These are phyloP conservation scores for Dromius quadrimaculatus DNA, from an alignment of 2,888 invertebrate species.

Conservation along the genomic window DNA sequence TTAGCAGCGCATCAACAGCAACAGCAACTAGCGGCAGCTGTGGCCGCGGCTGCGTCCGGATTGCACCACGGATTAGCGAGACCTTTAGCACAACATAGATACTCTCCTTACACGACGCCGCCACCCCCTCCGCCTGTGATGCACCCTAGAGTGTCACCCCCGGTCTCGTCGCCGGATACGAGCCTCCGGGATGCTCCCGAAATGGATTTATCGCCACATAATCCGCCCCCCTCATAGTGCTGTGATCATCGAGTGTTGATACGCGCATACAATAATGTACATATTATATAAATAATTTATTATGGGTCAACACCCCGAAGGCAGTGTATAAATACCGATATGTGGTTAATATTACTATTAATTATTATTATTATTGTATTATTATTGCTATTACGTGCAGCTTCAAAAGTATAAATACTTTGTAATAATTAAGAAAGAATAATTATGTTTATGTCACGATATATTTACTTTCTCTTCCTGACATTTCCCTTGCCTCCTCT, in stretches of 20 bases:
- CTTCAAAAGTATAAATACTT: conserved; percentile 54
- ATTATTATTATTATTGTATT: conserved; percentile 51
- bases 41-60: conserved; percentile 67
- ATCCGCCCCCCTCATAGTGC: conserved; percentile 57
- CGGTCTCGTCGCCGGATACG: conserved; percentile 73
- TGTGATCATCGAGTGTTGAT: conserved; percentile 35
- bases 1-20: conserved; percentile 74
- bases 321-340: conserved; percentile 46
- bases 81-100: conserved; percentile 70
- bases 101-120: conserved; percentile 72
- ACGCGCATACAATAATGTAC: conserved; percentile 48
- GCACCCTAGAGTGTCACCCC: conserved; percentile 63
- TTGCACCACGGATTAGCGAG: conserved; percentile 70
- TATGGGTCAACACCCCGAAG: conserved; percentile 20
- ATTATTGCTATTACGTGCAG: conserved; percentile 54
- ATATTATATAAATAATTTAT: conserved; percentile 50
- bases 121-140: conserved; percentile 63
- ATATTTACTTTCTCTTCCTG: conserved; percentile 1
- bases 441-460: conserved; percentile 50
- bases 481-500: background rate
- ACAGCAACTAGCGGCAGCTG: conserved; percentile 66
- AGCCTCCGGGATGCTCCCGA: conserved; percentile 70
- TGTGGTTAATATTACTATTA: conserved; percentile 52
- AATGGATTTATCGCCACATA: conserved; percentile 62
- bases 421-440: conserved; percentile 53